Evolutionary conservation across 2,888 invertebrate species (phyloP), one percentile per base, ranked within the genome.

Genomic region (Seira sanloemensis): DNA sequence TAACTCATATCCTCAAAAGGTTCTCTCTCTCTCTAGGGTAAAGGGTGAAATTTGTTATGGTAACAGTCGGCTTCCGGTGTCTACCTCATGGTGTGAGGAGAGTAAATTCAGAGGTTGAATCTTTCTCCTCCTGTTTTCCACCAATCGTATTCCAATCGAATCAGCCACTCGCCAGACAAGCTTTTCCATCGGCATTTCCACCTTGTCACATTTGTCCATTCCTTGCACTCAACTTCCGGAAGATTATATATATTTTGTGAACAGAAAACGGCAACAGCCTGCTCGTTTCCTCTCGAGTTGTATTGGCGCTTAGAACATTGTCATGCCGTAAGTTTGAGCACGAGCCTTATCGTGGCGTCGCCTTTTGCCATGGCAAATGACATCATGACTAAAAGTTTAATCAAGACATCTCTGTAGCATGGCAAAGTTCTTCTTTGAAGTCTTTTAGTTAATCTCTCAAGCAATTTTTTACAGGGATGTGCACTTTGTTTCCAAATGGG

Each of bases 151-250:
- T 62, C 62, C 62, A 62, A 62, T 62, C 62, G 7, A 19, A 7
- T 2, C 7, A 9, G 21, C 19, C 21, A 19, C 23, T 62, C 62
- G 5, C 37, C 37, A 12, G 12, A 37, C 37, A 37, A 37, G 37
- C 37, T 23, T 62, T 2, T 62, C 62, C 23, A 62, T 19, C 19
- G 62, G 62, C 62, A 62, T 62, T 62, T 62, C 62, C 62, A 62
- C 62, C 62, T 62, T 62, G 62, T 62, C 62, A 62, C 62, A 62
- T 21, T 23, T 62, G 62, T 62, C 62, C 62, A 9, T 62, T n/a
- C 21, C 62, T 21, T 62, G 19, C 62, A 62, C 62, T 62, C 50
- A 50, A 50, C n/a, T 50, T 50, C 16, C 62, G 21, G 4, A 21
- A 62, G 37, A 37, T 37, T 62, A 62, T 4, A 37, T 12, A 37